Base-by-base conservation (phyloP, 2,888 invertebrate genomes). In the Dichetophora obliterata region DNA sequence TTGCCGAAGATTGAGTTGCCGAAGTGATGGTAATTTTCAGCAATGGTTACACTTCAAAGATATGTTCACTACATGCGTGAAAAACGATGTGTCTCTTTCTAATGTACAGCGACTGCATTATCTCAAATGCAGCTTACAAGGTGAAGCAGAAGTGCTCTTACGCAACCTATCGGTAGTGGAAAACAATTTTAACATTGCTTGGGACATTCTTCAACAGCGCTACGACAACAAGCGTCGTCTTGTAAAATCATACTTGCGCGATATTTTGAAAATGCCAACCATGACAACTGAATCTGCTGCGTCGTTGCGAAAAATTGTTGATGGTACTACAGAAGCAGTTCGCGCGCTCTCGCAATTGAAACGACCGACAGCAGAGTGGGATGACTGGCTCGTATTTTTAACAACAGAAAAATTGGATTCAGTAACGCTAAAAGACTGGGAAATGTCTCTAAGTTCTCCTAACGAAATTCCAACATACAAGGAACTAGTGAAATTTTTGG, bases 331-430 rank as follows among this genome's bases (percentile, higher is more conserved):
- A 34, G 77, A 80, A 75, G 59, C 77, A 0, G 65, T 73, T 22
- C 66, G 76, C 1, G 68, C 76, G 19, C 34, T 78, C 24, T 34
- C 57, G 34, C 72, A 79, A 34, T 72, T 79, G 8, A 59, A 43
- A 3, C 71, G 76, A 2, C 69, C 80, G 6, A 80, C 70, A 0
- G 31, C 71, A 0, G 22, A 75, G 2, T 79, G 77, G 76, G 76
- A 77, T 22, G 79, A 79, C 37, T 79, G 79, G 79, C 14, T 79
- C 6, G 57, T 80, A n/a, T 43, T 75, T 2, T 74, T 74, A 19
- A 65, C 76, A 16, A 80, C 79, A 8, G 73, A 79, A 48, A 80
- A 79, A 75, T 27, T 80, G 11, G 54, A 54, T 8, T 22, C 54
- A 11, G 68, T 34, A 14, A 76, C 70, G 0, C 66, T 79, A 2